Evolutionary conservation across 2,888 invertebrate genomes (phyloP), one percentile per base, ranked within the genome.

Genomic region (Podotricha telesiphe): DNA sequence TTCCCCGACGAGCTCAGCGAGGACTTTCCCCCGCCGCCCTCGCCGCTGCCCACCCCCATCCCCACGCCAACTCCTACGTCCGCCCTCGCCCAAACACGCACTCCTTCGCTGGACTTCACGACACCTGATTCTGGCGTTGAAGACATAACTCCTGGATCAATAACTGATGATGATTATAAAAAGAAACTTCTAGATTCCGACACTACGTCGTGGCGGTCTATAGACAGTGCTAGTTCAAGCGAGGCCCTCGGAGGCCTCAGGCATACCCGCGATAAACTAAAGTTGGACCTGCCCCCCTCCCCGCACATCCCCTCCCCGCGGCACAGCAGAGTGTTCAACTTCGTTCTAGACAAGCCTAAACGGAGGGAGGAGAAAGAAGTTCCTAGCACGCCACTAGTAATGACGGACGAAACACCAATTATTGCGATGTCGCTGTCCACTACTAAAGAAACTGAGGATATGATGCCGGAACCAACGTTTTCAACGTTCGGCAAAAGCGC

Each of bases 211-310:
- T 77, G 80, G 17, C 87, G 91, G 88, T 79, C 86, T 1, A 76
- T 81, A 2, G 92, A 92, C 75, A 87, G 90, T 75, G 86, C 82
- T 42, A 90, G 91, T 72, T 91, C 92, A 17, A 88, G 91, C 70
- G 88, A 88, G 68, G 85, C 91, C 5, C 86, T 96, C 10, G 96
- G 96, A 22, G 96, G 96, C 13, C 84, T 96, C 48, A 86, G 96
- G 15, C 96, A 96, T 81, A 96, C 96, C 6, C 67, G 96, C 70
- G 95, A 96, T 82, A 94, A 94, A 73, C 91, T 96, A 17, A 96
- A 96, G 81, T 89, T 96, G 11, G 96, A 96, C 84, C 86, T 96
- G 37, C 94, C 95, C 0, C 94, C 94, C 1, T 94, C 94, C 77
- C 94, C 94, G 0, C 88, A 86, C 75, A 79, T 85, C 19, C 87